Evolutionary conservation across 2,113 vertebrate species (phyloP), one percentile per base, ranked within the genome.

Genomic region (Petrocephalus microphthalmus): DNA sequence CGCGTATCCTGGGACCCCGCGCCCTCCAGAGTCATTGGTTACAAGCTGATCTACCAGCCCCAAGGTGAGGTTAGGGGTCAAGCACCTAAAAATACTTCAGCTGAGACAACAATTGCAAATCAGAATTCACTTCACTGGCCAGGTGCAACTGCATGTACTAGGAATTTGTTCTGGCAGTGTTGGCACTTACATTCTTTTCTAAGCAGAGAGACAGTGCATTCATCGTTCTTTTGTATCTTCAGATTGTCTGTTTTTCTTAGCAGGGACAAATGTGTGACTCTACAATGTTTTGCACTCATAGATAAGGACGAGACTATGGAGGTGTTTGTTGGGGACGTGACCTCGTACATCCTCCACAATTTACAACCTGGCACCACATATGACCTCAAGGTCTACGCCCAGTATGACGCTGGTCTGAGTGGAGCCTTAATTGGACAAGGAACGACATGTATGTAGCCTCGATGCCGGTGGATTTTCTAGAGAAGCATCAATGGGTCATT

Each of bases 1-100:
- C 96, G 96, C 89, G 98, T 99, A 88, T 95, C 97, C 88, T 99
- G 98, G 98, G 98, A 99, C 90, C 92, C 97, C 8, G 96, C 96
- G 42, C 96, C 97, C 5, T 97, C 97, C 67, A 96, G 95, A 45
- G 97, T 98, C 90, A 96, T 96, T n/a, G 98, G 98, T 87, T 99
- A 99, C 93, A 99, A 98, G 93, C 94, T 99, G 90, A 95, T 98
- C 2, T 99, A 99, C 90, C 96, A 97, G 88, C 97, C 97, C 83
- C 94, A 94, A 74, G 98, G 98, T 99, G 96, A 90, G 93, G 13
- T 42, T 15, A 51, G 2, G 15, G 6, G 29, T 83, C 15, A 22
- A 19, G 25, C n/a, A 53, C n/a, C 13, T 49, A 25, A 8, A 10
- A n/a, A 53, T 3, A 49, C 25, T 29, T 17, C 20, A 29, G 4